phyloP scores from a whole-genome alignment of 2,113 vertebrate genomes.

The Alethe diademata region DNA sequence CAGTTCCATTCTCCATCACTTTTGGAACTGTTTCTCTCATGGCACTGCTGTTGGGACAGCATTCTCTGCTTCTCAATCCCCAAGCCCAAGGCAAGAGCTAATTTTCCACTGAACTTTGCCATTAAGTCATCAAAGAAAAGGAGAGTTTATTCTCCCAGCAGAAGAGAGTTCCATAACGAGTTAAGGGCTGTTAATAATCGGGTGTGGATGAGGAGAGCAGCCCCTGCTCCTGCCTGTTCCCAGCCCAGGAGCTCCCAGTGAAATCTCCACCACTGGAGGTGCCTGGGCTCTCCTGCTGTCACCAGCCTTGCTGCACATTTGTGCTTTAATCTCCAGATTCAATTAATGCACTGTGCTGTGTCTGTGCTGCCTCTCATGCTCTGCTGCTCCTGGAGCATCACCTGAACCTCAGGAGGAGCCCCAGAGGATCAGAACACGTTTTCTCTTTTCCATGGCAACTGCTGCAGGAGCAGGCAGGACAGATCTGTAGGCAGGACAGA shows the following conservation, averaged over 20 bases:
- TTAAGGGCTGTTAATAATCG: neutral
- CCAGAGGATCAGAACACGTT: fast-evolving
- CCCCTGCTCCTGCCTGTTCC: fast-evolving
- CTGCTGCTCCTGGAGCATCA: neutral
- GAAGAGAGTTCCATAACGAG: neutral
- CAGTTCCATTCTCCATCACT: neutral
- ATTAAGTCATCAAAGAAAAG: neutral
- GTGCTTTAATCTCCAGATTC: neutral
- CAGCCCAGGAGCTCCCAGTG: too few species aligned
- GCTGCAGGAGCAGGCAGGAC: neutral
- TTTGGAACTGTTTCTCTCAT: neutral
- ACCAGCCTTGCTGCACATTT: neutral
- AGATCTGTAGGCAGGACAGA: neutral
- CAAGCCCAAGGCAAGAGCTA: neutral
- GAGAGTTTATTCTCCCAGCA: neutral
- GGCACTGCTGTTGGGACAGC: neutral
- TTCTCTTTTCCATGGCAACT: neutral
- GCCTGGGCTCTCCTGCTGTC: neutral
- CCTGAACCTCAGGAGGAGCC: neutral
- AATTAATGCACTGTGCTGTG: fast-evolving
- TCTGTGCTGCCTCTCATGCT: neutral
- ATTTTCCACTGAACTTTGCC: neutral
- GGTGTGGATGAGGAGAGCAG: neutral
- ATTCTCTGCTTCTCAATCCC: neutral
- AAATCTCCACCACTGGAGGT: fast-evolving